These are phyloP conservation scores for Plebejus argus DNA, from an alignment of 2,888 invertebrate species.

Conservation along the genomic window DNA sequence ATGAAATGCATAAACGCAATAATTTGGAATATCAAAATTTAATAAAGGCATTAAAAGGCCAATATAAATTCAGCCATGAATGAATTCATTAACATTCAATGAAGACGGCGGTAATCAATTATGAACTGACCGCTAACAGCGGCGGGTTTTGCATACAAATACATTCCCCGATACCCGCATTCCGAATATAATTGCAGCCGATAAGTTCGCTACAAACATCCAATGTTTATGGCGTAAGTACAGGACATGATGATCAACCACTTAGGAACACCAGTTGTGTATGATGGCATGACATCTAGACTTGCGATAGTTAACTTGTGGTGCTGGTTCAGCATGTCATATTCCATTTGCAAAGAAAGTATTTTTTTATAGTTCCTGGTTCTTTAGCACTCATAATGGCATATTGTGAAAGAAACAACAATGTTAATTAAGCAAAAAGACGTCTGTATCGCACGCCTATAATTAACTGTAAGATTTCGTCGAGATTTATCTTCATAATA, in stretches of 20 bases:
- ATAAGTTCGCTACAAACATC: constrained; percentile 63
- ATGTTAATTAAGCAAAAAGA: too few species aligned
- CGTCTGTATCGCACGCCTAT: too few species aligned
- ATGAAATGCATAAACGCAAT: constrained; percentile 34
- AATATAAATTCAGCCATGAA: constrained; percentile 60
- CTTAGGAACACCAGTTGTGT: background rate
- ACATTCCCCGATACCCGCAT: constrained; percentile 64
- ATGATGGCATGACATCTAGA: background rate
- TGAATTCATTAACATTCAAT: constrained; percentile 65
- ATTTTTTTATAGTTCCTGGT: too few species aligned
- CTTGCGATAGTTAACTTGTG: background rate
- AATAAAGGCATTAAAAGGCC: constrained; percentile 46
- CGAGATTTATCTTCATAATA: too few species aligned
- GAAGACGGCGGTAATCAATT: constrained; percentile 58
- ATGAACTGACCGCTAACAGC: constrained; percentile 53
- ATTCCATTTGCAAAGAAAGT: background rate
- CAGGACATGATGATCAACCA: background rate
- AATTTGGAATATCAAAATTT: constrained; percentile 28
- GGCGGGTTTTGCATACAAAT: constrained; percentile 55
- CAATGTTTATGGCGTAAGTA: background rate
- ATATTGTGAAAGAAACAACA: too few species aligned
- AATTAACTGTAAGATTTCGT: too few species aligned
- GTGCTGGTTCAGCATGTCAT: too few species aligned
- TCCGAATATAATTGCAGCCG: constrained; percentile 66
- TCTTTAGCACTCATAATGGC: too few species aligned